Evolutionary conservation across 2,113 vertebrate species (phyloP), one percentile per base, ranked within the genome.

Genomic region (Muntiacus muntjak): DNA sequence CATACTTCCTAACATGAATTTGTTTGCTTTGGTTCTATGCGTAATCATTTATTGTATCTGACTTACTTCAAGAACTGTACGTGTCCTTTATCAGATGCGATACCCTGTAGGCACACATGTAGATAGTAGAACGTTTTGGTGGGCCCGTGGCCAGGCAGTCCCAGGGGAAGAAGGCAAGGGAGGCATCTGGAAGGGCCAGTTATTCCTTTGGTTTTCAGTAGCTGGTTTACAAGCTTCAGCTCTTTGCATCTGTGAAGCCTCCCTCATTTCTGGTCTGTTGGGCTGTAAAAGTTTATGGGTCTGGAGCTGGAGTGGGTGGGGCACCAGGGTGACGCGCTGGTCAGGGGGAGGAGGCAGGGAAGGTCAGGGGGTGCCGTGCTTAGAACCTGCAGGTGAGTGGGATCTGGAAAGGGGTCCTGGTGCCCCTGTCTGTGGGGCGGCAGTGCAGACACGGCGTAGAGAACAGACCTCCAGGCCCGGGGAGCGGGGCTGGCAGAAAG

Each of bases 241-340:
- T 87, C 45, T 76, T 88, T 84, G 79, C 58, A 43, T 57, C 50
- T 90, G 0, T 62, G 95, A 79, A 83, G 33, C 4, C 91, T 64
- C 78, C 50, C 93, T 87, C 89, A 93, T 89, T 90, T 96, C 71
- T 96, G 45, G 93, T 91, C 94, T 52, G 50, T 50, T 86, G 85
- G 28, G 21, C 19, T 76, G 14, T 87, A 91, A 91, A 92, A 58
- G 52, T 79, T 33, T 92, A 91, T 94, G 79, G 57, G 23, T 81
- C 45, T 97, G 21, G 40, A 86, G 30, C 50, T 93, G 85, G 74
- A 87, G n/a, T 21, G 47, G 30, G 36, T 5, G 30, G 25, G 23
- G 11, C 50, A 57, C 6, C 17, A 52, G 67, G n/a, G 12, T 28
- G 26, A 43, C 9, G 58, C 9, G 67, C 19, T 71, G 67, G 19